phyloP scores from a whole-genome alignment of 2,888 invertebrate species.

The Gandaritis pyraliata region DNA sequence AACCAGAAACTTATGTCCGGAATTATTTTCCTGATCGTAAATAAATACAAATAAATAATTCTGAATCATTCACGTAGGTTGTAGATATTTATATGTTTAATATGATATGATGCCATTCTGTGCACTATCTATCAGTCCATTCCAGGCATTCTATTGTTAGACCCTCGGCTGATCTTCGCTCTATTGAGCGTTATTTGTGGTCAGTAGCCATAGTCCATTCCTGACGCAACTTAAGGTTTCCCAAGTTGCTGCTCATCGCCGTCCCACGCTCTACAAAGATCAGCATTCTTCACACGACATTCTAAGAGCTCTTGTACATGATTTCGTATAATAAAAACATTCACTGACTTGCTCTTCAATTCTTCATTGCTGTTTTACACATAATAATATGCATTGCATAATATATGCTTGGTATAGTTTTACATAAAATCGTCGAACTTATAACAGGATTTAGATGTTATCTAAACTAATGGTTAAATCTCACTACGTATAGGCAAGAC shows the following conservation, averaged over 20 bases:
- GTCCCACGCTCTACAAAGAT: conserved; percentile 33
- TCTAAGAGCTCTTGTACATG: conserved; percentile 12
- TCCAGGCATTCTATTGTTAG: conserved; percentile 15
- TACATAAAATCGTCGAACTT: too few relatives aligned
- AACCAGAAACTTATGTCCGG: too few relatives aligned
- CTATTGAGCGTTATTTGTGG: conserved; percentile 25
- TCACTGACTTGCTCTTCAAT: conserved; percentile 1
- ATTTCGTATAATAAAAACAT: conserved; percentile 1
- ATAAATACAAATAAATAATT: not conserved
- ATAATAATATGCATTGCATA: not conserved
- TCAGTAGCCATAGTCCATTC: conserved; percentile 26
- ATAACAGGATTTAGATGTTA: too few relatives aligned
- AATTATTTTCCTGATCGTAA: not conserved
- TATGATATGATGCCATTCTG: too few relatives aligned
- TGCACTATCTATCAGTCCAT: not conserved
- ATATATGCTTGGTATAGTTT: not conserved
- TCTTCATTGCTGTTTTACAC: too few relatives aligned
- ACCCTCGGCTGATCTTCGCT: conserved; percentile 7
- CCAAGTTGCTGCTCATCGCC: conserved; percentile 31
- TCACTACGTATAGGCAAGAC: not conserved
- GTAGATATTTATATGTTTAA: too few relatives aligned
- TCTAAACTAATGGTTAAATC: too few relatives aligned
- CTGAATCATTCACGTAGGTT: not conserved
- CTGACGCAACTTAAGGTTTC: conserved; percentile 35
- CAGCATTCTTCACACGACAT: conserved; percentile 25